Conservation (phyloP, 1,140 invertebrate genomes). For the Drosophila simulans region DNA sequence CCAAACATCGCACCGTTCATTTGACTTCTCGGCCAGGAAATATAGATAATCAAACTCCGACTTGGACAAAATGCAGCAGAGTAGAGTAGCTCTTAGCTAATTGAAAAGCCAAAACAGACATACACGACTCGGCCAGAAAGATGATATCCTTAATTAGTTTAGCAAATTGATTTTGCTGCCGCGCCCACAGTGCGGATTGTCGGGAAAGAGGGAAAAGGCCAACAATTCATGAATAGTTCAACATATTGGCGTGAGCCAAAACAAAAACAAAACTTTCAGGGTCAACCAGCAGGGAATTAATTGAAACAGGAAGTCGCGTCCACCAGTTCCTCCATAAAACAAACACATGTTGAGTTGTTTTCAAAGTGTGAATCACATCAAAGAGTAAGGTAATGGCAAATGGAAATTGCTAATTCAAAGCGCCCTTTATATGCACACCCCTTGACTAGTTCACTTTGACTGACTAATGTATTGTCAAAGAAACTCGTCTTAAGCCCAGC, state of each 20-base stretch:
- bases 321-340: background rate
- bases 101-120: conserved; percentile 30
- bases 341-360: conserved; percentile 47
- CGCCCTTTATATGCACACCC: background rate
- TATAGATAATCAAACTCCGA: conserved; percentile 3
- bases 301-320: conserved; percentile 38
- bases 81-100: conserved; percentile 40
- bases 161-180: conserved; percentile 42
- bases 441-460: background rate
- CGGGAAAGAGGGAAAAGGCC: conserved; percentile 24
- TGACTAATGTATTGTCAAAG: background rate
- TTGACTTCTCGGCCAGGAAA: conserved; percentile 6
- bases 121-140: conserved; percentile 18
- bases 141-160: conserved; percentile 57
- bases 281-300: conserved; percentile 33
- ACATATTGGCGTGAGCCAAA: conserved; percentile 28
- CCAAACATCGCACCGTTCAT: conserved; percentile 32
- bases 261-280: conserved; percentile 46
- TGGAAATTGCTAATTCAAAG: background rate
- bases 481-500: background rate
- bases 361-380: conserved; percentile 31
- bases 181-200: conserved; percentile 6
- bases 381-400: conserved; percentile 5
- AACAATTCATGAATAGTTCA: conserved; percentile 43
- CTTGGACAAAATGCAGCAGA: background rate